phyloP scores from a whole-genome alignment of 2,888 invertebrate species.

The Cryptus viduatorius region DNA sequence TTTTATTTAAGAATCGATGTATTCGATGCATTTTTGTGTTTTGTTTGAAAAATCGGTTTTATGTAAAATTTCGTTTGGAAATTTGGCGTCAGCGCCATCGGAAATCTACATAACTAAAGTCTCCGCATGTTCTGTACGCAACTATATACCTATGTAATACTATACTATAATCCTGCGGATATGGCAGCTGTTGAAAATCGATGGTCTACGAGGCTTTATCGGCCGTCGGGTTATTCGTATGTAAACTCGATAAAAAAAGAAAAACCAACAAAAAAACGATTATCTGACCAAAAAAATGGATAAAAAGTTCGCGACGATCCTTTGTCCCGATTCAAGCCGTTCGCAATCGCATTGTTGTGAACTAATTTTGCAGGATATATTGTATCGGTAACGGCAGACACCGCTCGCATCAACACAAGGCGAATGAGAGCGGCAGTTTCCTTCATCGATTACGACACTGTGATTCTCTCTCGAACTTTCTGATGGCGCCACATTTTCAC shows the following conservation, averaged over 20 bases:
- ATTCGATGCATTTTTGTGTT: too few relatives aligned
- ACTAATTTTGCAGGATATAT: background rate
- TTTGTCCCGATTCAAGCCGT: background rate
- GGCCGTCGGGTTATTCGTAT: slow-evolving; percentile 17
- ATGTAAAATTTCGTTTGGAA: too few relatives aligned
- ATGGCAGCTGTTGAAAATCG: slow-evolving; percentile 26
- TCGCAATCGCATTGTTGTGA: background rate
- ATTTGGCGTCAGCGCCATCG: too few relatives aligned
- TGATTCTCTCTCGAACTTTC: slow-evolving; percentile 4
- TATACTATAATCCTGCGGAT: background rate
- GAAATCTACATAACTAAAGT: too few relatives aligned
- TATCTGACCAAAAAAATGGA: background rate
- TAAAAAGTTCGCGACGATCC: background rate
- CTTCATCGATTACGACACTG: slow-evolving; percentile 31
- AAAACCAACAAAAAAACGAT: background rate
- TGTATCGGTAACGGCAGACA: slow-evolving; percentile 33
- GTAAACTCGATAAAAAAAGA: background rate
- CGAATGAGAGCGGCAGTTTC: slow-evolving; percentile 23
- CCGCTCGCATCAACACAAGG: slow-evolving; percentile 51
- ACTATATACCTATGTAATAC: background rate
- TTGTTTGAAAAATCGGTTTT: too few relatives aligned
- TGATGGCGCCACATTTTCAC: slow-evolving; percentile 56
- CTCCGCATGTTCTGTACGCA: too few relatives aligned
- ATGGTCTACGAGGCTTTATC: slow-evolving; percentile 28
- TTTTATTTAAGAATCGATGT: too few relatives aligned